Base-by-base conservation (phyloP, 2,888 invertebrate species). In the Hemaris fuciformis region DNA sequence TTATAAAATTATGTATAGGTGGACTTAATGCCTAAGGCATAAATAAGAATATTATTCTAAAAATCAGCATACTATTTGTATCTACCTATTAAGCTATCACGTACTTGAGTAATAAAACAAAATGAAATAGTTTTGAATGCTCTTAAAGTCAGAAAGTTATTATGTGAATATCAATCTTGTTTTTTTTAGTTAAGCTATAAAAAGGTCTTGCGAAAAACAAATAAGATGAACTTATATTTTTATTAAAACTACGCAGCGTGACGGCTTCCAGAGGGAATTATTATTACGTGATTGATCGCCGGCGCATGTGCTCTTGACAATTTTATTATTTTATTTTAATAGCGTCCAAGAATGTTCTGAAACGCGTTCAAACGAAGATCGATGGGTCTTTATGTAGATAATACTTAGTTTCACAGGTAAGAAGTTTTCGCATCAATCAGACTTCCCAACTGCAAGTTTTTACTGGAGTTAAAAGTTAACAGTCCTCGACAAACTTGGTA, bases 361-460 rank as follows among this genome's bases (percentile, higher is more conserved):
- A 63, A 62, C 58, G 60, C 63, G 62, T 62, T 63, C 53, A 61
- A 62, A 66, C 64, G 63, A 69, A 69, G 66, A 71, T 67, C 63
- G 65, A 71, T 66, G 60, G 53, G 60, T 62, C 61, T 63, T 53
- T 41, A 25, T 18, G 53, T 25, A 38, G 34, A 48, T 62, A 64
- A 43, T 64, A 64, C 46, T 65, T 61, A 62, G 53, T 63, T 61
- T 68, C 65, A 38, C 64, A 68, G 67, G 65, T 63, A 61, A 46
- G 57, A 68, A 71, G 69, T 69, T 71, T 71, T 67, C 69, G 34
- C 67, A 71, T 71, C 71, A 68, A 71, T 71, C 69, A 69, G 66
- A 43, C 65, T 63, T 64, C 57, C 45, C 48, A 58, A 34, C 43
- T 41, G 48, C 1, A 34, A 48, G 22, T 46, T 60, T 60, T 53